These are phyloP conservation scores for Pitta sordida DNA, from an alignment of 2,113 vertebrate species.

Conservation along the genomic window DNA sequence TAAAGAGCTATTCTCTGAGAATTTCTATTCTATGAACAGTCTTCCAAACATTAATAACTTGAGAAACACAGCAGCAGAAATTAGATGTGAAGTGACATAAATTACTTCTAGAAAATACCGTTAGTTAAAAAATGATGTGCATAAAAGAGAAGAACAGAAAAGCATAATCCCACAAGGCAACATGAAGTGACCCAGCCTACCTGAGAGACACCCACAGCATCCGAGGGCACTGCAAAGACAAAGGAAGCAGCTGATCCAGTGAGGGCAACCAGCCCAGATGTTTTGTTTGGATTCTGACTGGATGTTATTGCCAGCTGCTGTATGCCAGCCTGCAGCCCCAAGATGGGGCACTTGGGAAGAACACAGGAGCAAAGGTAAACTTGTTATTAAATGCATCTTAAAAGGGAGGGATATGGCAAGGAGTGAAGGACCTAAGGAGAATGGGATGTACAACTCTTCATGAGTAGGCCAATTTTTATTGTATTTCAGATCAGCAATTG, in stretches of 20 bases:
- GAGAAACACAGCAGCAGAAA: constrained; percentile 12
- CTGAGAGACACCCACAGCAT: neutral
- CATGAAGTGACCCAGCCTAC: neutral
- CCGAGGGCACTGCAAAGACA: no score
- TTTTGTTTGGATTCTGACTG: neutral
- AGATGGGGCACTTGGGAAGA: neutral
- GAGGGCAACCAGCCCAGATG: neutral
- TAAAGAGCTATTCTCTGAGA: neutral
- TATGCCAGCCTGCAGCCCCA: neutral
- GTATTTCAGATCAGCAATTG: constrained; percentile 41
- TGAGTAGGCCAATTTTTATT: constrained; percentile 43
- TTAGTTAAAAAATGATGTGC: constrained; percentile 16
- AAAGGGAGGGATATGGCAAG: neutral
- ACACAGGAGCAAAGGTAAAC: neutral
- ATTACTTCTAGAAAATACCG: constrained; percentile 23
- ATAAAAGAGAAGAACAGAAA: neutral
- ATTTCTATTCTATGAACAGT: neutral
- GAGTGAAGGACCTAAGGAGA: neutral
- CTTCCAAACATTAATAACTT: constrained; percentile 44
- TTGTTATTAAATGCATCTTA: neutral
- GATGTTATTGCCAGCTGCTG: neutral
- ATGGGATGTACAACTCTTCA: neutral
- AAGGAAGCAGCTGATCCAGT: neutral
- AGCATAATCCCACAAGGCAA: neutral
- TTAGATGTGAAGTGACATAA: constrained; percentile 37